These are phyloP conservation scores for Daphoenositta chrysoptera DNA, from an alignment of 2,113 vertebrate genomes.

Conservation along the genomic window DNA sequence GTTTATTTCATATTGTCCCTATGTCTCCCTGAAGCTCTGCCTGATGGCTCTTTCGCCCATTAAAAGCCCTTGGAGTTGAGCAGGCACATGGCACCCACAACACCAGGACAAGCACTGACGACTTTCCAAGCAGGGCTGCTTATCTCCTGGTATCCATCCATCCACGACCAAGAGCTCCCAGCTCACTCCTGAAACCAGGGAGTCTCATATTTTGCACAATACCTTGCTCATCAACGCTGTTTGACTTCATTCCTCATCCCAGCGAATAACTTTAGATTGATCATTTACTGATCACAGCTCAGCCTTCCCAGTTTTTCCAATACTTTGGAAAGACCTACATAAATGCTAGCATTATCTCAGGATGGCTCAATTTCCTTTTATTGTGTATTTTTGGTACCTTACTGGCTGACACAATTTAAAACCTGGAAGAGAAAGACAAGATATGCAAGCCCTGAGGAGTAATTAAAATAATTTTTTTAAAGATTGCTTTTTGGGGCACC, in stretches of 20 bases:
- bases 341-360: neutral
- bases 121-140: neutral
- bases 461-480: neutral
- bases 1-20: fast-evolving
- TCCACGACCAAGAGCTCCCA: neutral
- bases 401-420: neutral
- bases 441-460: neutral
- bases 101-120: fast-evolving
- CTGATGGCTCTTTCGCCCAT: neutral
- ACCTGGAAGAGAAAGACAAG: neutral
- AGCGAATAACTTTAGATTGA: neutral
- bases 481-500: neutral
- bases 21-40: neutral
- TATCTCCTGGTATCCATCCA: neutral
- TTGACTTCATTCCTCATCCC: neutral
- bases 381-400: neutral
- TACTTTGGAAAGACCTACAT: neutral
- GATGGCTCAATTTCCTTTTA: neutral
- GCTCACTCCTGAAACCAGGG: neutral
- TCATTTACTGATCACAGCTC: neutral
- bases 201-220: neutral
- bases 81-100: neutral
- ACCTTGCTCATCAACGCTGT: neutral
- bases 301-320: neutral
- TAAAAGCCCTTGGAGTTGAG: fast-evolving